Conservation (phyloP, 1,140 invertebrate species). For the Megalopta genalis region DNA sequence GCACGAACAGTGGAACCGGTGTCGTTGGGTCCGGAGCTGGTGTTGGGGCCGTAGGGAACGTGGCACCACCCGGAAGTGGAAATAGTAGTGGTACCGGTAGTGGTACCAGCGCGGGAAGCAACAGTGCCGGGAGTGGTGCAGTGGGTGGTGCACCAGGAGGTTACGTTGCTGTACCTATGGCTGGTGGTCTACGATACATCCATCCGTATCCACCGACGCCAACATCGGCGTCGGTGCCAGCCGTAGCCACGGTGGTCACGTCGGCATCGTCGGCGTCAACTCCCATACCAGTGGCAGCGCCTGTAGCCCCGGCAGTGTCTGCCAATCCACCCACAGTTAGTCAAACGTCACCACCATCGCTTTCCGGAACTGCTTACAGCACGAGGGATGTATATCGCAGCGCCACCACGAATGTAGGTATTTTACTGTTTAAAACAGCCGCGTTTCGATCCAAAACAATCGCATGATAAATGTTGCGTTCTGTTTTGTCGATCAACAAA, state of each 20-base stretch:
- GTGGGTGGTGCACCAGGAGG: conserved; percentile 38
- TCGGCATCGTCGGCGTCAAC: conserved; percentile 55
- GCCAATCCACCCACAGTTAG: conserved; percentile 67
- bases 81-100: conserved; percentile 59
- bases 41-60: conserved; percentile 46
- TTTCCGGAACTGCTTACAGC: conserved; percentile 64
- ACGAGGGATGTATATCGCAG: conserved; percentile 75
- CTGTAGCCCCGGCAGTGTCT: conserved; percentile 29
- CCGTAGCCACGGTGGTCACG: conserved; percentile 52
- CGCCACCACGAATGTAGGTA: conserved; percentile 75
- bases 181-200: conserved; percentile 75
- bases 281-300: conserved; percentile 41
- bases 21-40: conserved; percentile 51
- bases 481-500: background rate
- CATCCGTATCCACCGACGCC: conserved; percentile 75
- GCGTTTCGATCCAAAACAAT: background rate
- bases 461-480: background rate
- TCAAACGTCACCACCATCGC: conserved; percentile 73
- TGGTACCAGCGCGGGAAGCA: conserved; percentile 28
- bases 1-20: conserved; percentile 50
- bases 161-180: conserved; percentile 71
- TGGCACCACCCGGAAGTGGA: conserved; percentile 46
- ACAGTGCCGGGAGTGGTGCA: conserved; percentile 29
- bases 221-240: conserved; percentile 61
- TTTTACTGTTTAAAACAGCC: conserved; percentile 30